Conservation (phyloP, 2,888 invertebrate species). For the Malacosoma neustria region DNA sequence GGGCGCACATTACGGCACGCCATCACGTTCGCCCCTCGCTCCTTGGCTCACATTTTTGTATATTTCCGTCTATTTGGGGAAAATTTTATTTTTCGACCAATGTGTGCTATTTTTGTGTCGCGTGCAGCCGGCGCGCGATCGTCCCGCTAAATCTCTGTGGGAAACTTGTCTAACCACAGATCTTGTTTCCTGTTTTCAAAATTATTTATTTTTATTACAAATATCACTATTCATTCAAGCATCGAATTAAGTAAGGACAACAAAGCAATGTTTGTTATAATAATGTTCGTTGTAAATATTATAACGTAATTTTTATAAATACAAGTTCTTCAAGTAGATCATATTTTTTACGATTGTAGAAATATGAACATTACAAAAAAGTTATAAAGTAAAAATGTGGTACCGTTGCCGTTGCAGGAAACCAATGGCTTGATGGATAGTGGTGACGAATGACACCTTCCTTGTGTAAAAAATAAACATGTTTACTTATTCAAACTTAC, state of each 20-base stretch:
- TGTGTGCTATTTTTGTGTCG: conserved; percentile 69
- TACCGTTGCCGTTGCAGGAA: conserved; percentile 33
- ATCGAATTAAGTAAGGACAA: too few species aligned
- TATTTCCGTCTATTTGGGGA: conserved; percentile 74
- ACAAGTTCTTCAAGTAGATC: conserved; percentile 19
- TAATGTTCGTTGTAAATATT: too few species aligned
- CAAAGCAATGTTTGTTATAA: too few species aligned
- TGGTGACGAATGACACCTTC: conserved; percentile 63
- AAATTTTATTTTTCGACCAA: conserved; percentile 73
- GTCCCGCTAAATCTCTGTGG: conserved; percentile 70
- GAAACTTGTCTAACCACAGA: conserved; percentile 49
- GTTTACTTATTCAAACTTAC: conserved; percentile 23
- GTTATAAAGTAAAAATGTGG: neutral
- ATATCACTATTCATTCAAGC: neutral
- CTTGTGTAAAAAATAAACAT: conserved; percentile 59
- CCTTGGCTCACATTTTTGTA: conserved; percentile 70
- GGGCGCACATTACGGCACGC: conserved; percentile 73
- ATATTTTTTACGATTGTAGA: conserved; percentile 7
- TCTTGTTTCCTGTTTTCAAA: conserved; percentile 24
- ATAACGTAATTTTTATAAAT: too few species aligned
- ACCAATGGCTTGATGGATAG: conserved; percentile 58
- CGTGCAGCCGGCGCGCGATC: conserved; percentile 66
- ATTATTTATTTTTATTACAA: conserved; percentile 14
- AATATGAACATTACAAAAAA: neutral
- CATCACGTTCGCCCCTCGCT: conserved; percentile 70